Conservation (phyloP, 2,113 vertebrate genomes). For the Casuarius casuarius region DNA sequence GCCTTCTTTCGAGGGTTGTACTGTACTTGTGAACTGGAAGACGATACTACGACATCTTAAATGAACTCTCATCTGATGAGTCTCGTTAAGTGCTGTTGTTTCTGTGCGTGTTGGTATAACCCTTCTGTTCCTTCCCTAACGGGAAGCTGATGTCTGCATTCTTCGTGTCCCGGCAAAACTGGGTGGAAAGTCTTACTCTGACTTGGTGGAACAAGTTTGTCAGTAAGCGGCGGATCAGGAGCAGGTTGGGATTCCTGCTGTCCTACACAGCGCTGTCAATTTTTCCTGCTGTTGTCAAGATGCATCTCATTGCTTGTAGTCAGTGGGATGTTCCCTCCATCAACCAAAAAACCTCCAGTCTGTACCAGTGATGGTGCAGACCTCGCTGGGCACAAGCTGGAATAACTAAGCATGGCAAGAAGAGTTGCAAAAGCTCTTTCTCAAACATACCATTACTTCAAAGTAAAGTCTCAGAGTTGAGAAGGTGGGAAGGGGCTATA, state of each 20-base stretch:
- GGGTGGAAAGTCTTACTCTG: neutral
- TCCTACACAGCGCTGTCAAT: neutral
- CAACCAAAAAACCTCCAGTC: neutral
- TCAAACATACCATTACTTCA: neutral
- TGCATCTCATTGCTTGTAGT: neutral
- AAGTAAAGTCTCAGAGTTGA: neutral
- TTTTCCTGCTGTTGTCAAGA: neutral
- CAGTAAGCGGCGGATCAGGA: neutral
- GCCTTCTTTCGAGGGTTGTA: neutral
- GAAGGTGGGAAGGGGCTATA: neutral
- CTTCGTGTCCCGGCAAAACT: neutral
- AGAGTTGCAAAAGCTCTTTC: neutral
- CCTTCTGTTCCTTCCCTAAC: neutral
- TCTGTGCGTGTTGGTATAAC: neutral
- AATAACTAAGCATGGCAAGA: rapidly evolving
- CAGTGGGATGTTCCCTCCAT: neutral
- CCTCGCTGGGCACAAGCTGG: neutral
- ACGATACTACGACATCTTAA: neutral
- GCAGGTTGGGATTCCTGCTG: neutral
- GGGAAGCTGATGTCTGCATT: neutral
- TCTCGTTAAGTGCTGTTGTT: neutral
- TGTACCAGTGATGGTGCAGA: neutral
- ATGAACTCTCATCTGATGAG: neutral
- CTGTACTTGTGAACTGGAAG: neutral
- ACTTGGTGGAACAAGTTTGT: neutral